Percentiles rank a stretch among this genome's conserved stretches.
These are phyloP conservation scores for Nemotelus nigrinus DNA, from an alignment of 2,888 invertebrate species.

Conservation along the genomic window DNA sequence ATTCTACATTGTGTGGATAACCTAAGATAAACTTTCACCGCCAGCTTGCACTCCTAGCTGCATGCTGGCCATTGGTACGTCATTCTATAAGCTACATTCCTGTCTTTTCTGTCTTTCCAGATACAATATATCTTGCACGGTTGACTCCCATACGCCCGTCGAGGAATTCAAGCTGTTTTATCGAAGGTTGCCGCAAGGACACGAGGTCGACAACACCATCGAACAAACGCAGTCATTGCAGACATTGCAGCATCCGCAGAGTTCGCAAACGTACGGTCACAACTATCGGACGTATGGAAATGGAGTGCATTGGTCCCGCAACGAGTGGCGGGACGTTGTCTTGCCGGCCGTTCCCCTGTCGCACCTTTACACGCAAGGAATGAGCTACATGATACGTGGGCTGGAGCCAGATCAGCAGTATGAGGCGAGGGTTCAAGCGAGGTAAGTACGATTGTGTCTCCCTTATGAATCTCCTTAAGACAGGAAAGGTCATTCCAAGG, in stretches of 20 bases:
- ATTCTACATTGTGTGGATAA: background rate
- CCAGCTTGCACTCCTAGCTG: background rate
- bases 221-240: constrained; percentile 61
- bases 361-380: constrained; percentile 70
- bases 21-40: background rate
- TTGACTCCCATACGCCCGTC: constrained; percentile 74
- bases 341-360: constrained; percentile 67
- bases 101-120: constrained; percentile 61
- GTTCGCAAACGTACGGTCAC: constrained; percentile 56
- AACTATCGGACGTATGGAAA: constrained; percentile 57
- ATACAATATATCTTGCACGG: constrained; percentile 76
- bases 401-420: constrained; percentile 74
- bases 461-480: constrained; percentile 29
- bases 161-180: constrained; percentile 75
- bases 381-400: constrained; percentile 74
- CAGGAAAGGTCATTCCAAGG: constrained; percentile 33
- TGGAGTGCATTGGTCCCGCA: constrained; percentile 64
- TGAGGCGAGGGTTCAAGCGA: constrained; percentile 74
- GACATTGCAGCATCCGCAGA: constrained; percentile 63
- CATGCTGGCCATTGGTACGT: background rate
- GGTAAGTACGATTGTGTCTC: constrained; percentile 58
- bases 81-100: constrained; percentile 22
- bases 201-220: constrained; percentile 65
- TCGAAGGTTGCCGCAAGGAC: constrained; percentile 70
- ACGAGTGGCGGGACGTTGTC: constrained; percentile 70